Evolutionary conservation across 1,140 invertebrate species (phyloP).

Genomic region (Bombus breviceps): DNA sequence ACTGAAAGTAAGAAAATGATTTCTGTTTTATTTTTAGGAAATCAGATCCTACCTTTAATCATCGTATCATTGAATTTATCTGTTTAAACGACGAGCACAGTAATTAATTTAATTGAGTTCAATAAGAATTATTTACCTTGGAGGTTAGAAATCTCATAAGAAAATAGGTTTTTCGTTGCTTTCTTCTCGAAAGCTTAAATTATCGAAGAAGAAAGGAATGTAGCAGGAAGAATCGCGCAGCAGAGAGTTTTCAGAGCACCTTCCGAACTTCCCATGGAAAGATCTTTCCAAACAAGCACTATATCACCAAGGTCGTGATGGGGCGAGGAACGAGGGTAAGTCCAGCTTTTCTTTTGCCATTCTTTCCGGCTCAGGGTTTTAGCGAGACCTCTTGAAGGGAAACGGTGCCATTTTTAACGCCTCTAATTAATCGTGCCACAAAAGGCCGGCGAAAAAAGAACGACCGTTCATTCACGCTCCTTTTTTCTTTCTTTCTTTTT

Average conservation of each 20-base stretch:
- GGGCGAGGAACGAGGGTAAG: conserved; percentile 23
- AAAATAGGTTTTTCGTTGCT: not conserved
- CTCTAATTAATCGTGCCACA: conserved; percentile 70
- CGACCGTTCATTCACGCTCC: conserved; percentile 16
- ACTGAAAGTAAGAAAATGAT: too few relatives aligned
- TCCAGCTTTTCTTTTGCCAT: conserved; percentile 31
- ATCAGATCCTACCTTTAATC: too few relatives aligned
- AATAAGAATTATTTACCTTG: not conserved
- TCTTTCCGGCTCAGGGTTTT: conserved; percentile 34
- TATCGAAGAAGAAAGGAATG: not conserved
- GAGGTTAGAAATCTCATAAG: not conserved
- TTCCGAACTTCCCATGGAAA: conserved; percentile 45
- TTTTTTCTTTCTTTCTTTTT: not conserved
- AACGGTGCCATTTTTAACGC: conserved; percentile 59
- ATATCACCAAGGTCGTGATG: conserved; percentile 24
- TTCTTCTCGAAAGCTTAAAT: not conserved
- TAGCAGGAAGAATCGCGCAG: not conserved
- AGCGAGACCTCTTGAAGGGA: conserved; percentile 19
- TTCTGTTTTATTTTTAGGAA: not conserved
- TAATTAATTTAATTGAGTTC: not conserved
- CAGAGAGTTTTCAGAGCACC: not conserved
- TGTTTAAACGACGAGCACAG: not conserved
- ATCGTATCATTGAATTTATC: not conserved
- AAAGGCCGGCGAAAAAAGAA: conserved; percentile 1
- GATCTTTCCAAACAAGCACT: conserved; percentile 20